phyloP scores from a whole-genome alignment of 2,113 vertebrate species.

The Calyptommatus sinebrachiatus region DNA sequence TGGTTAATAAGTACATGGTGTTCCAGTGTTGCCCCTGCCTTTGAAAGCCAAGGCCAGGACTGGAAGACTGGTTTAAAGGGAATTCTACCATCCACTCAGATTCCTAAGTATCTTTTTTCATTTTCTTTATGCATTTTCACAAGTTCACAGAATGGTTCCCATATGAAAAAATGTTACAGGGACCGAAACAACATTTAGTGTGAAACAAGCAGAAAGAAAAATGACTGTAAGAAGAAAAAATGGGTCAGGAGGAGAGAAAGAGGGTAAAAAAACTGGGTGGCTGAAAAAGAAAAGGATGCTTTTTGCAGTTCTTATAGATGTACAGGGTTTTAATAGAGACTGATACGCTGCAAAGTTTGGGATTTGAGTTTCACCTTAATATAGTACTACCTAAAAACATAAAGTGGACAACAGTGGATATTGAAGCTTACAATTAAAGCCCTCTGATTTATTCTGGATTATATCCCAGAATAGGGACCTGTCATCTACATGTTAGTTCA shows the following conservation, averaged over 20 bases:
- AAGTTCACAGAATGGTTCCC: constrained; percentile 7
- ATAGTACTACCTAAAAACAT: neutral
- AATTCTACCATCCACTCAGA: constrained; percentile 35
- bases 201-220: neutral
- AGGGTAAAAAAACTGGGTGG: neutral
- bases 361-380: neutral
- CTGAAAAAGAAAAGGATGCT: neutral
- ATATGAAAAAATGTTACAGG: constrained; percentile 12
- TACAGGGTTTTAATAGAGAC: neutral
- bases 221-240: neutral
- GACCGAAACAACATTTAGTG: constrained; percentile 11
- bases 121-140: constrained; percentile 15
- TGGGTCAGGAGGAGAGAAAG: neutral
- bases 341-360: neutral
- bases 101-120: constrained; percentile 27
- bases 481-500: no score
- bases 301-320: neutral
- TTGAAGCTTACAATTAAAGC: neutral
- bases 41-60: constrained; percentile 19
- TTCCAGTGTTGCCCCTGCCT: constrained; percentile 23
- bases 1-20: constrained; percentile 32
- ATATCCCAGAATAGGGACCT: no score
- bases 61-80: constrained; percentile 23
- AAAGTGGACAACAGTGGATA: neutral
- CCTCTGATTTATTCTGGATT: no score